Base-by-base conservation (phyloP, 2,797 vertebrate genomes). In the Buceros bicornis region DNA sequence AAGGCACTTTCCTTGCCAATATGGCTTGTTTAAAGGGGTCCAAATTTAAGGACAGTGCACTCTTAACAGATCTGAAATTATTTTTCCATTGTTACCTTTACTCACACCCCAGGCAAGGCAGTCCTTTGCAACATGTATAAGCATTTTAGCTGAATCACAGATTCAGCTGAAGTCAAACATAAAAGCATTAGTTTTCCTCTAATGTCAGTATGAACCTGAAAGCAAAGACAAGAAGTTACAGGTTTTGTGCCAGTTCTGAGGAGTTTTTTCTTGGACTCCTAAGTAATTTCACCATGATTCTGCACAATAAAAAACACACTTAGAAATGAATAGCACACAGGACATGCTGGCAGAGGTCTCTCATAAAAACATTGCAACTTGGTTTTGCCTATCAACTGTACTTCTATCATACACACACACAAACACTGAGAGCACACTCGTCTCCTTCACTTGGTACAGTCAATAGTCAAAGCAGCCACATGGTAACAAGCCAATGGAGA, bases 331-430 rank as follows among this genome's bases (percentile, higher is more conserved):
- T 21, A 95, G 94, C 95, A 96, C 93, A 97, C 90, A 97, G 74
- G 95, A 94, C 97, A 97, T 95, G 95, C 97, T 92, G 89, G 91
- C 91, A 95, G 53, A 96, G 91, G 95, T 95, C 88, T 97, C 97
- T 97, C 96, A 97, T 97, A 97, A 97, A 97, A 97, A 93, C 96
- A 95, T 69, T 81, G 81, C 51, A 90, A 90, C 61, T 91, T 88
- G 22, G 62, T 87, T 96, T 96, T 95, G 89, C 62, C 91, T 92
- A 95, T 91, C 89, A 96, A 97, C 95, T 97, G 96, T 97, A 97
- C 92, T 87, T 84, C 8, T 31, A 70, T 16, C 74, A 87, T 17
- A 77, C 9, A 84, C 1, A 58, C 40, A 42, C 8, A 70, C 26
- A 58, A 48, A 53, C 64, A 51, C 37, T 29, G 31, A 88, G n/a